Evolutionary conservation across 2,888 invertebrate genomes (phyloP).

Genomic region (Drosophila bunnanda): DNA sequence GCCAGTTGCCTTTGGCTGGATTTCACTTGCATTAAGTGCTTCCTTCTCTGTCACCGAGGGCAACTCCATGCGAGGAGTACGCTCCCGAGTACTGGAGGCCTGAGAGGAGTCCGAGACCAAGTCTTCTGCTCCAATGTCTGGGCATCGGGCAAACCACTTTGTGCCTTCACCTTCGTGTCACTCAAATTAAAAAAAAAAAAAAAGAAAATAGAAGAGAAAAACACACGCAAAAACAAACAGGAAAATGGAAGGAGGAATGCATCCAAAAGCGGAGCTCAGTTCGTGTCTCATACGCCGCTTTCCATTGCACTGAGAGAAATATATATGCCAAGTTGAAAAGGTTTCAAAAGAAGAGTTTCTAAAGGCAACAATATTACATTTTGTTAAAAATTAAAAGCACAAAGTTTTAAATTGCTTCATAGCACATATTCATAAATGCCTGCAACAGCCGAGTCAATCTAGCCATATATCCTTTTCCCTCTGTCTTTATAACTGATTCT

Average conservation of each 20-base stretch:
- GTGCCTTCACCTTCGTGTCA: slow-evolving; percentile 72
- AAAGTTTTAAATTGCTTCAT: too few species aligned
- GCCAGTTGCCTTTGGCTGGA: slow-evolving; percentile 62
- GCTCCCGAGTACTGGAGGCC: too few species aligned
- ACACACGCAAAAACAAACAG: background rate
- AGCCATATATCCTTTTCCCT: too few species aligned
- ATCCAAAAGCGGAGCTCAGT: slow-evolving; percentile 52
- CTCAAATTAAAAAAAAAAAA: slow-evolving; percentile 68
- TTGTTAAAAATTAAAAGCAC: background rate
- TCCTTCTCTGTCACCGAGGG: slow-evolving; percentile 49
- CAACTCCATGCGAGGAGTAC: background rate
- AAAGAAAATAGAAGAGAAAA: background rate
- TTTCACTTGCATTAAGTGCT: slow-evolving; percentile 78
- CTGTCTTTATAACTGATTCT: too few species aligned
- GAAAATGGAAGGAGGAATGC: slow-evolving; percentile 1
- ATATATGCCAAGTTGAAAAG: background rate
- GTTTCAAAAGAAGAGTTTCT: background rate
- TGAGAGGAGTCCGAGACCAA: slow-evolving; percentile 2
- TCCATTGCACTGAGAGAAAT: background rate
- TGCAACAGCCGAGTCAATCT: too few species aligned
- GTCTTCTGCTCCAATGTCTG: slow-evolving; percentile 22
- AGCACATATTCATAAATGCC: too few species aligned
- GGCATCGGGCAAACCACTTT: slow-evolving; percentile 61
- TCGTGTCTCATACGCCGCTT: slow-evolving; percentile 22
- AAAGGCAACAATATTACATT: background rate